Evolutionary conservation across 1,140 invertebrate species (phyloP).

Genomic region (Caenorhabditis remanei): DNA sequence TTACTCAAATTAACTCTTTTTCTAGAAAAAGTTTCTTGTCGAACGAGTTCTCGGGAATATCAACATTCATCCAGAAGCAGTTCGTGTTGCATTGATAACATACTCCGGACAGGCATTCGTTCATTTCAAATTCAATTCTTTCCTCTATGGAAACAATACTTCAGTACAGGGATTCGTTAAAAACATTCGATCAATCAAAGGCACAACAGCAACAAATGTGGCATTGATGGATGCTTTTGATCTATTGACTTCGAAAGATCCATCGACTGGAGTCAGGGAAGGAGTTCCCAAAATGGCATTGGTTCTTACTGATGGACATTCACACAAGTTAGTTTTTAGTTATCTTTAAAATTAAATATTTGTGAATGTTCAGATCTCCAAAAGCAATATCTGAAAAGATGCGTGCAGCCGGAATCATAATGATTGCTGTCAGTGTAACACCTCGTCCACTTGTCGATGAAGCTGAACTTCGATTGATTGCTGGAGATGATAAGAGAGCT

Average conservation of each 20-base stretch:
- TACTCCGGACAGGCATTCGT: slow-evolving; percentile 75
- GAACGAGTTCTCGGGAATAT: slow-evolving; percentile 74
- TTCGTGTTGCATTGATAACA: slow-evolving; percentile 74
- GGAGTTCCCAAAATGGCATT: slow-evolving; percentile 72
- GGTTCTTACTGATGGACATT: slow-evolving; percentile 75
- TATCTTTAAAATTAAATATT: slow-evolving; percentile 47
- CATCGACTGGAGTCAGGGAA: slow-evolving; percentile 66
- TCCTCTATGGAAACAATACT: slow-evolving; percentile 71
- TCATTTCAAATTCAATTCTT: slow-evolving; percentile 76
- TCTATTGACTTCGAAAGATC: slow-evolving; percentile 69
- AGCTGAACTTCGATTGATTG: slow-evolving; percentile 72
- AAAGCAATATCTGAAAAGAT: slow-evolving; percentile 62
- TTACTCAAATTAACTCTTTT: background rate
- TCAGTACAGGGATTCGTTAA: slow-evolving; percentile 63
- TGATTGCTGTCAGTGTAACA: slow-evolving; percentile 60
- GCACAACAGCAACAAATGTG: slow-evolving; percentile 74
- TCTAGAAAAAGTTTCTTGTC: slow-evolving; percentile 68
- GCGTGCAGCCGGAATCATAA: slow-evolving; percentile 52
- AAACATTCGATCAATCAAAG: slow-evolving; percentile 73
- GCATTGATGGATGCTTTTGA: slow-evolving; percentile 71
- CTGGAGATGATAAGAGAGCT: slow-evolving; percentile 68
- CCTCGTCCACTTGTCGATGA: slow-evolving; percentile 69
- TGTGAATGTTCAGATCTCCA: slow-evolving; percentile 70
- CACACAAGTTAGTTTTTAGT: slow-evolving; percentile 61
- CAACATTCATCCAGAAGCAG: slow-evolving; percentile 76